These are phyloP conservation scores for Cirrhinus molitorella DNA, from an alignment of 2,797 vertebrate genomes.

Conservation along the genomic window DNA sequence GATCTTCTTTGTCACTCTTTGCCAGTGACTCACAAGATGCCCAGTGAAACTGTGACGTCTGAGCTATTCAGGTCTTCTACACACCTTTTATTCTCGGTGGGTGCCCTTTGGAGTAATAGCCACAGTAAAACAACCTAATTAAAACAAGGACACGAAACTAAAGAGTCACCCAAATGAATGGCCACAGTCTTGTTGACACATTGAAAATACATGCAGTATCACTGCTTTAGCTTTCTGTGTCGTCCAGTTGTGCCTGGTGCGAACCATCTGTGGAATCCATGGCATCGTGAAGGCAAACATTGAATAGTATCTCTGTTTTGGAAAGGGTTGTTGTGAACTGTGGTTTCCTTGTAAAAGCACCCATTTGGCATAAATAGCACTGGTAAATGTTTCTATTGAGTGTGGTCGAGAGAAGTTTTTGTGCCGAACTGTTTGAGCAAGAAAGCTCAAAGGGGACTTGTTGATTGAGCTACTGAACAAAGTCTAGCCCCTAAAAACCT, in stretches of 20 bases:
- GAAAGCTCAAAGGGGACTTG: slow-evolving; percentile 32
- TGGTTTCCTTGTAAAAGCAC: slow-evolving; percentile 55
- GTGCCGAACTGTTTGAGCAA: slow-evolving; percentile 50
- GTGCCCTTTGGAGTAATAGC: slow-evolving; percentile 43
- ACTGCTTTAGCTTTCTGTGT: slow-evolving; percentile 46
- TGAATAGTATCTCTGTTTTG: slow-evolving; percentile 43
- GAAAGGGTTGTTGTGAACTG: slow-evolving; percentile 47
- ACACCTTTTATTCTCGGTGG: slow-evolving; percentile 33
- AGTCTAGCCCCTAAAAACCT: slow-evolving; percentile 45
- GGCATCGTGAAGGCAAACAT: slow-evolving; percentile 59
- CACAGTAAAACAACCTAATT: slow-evolving; percentile 49
- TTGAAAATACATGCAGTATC: slow-evolving; percentile 63
- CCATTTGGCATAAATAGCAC: slow-evolving; percentile 50
- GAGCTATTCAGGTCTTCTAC: slow-evolving; percentile 17
- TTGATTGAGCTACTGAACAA: slow-evolving; percentile 48
- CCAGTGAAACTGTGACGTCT: slow-evolving; percentile 26
- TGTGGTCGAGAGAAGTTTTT: slow-evolving; percentile 35
- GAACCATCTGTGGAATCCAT: slow-evolving; percentile 63
- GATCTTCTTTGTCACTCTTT: slow-evolving; percentile 19
- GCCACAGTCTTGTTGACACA: slow-evolving; percentile 67
- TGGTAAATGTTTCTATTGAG: slow-evolving; percentile 50
- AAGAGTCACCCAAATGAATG: slow-evolving; percentile 56
- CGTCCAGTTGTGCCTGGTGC: slow-evolving; percentile 55
- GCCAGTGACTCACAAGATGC: slow-evolving; percentile 32
- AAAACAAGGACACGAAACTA: slow-evolving; percentile 45